Evolutionary conservation across 2,113 vertebrate species (phyloP).

Genomic region (Donacobius atricapilla): DNA sequence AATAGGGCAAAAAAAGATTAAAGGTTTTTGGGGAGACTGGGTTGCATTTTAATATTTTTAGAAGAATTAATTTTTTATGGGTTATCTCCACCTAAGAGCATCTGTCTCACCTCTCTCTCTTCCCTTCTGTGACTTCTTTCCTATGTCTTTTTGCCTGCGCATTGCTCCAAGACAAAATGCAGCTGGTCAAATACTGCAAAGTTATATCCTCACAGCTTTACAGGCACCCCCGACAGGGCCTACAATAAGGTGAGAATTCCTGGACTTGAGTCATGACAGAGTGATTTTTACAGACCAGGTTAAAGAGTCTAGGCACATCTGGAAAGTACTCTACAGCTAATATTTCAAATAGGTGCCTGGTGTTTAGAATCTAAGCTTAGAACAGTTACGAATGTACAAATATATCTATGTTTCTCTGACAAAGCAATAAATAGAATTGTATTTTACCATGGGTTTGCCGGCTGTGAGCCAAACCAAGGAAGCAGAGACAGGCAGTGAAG

Average conservation of each 20-base stretch:
- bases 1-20: neutral
- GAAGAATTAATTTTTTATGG: neutral
- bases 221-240: neutral
- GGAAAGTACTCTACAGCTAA: neutral
- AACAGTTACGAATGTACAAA: neutral
- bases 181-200: neutral
- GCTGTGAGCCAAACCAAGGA: neutral
- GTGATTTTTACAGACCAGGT: neutral
- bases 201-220: neutral
- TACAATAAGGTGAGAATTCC: neutral
- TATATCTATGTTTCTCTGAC: neutral
- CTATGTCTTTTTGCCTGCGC: fast-evolving
- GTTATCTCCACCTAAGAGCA: neutral
- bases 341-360: neutral
- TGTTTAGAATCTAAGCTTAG: neutral
- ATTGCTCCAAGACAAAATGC: neutral
- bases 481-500: neutral
- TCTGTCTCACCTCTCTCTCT: neutral
- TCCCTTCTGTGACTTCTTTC: neutral
- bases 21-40: neutral
- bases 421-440: neutral
- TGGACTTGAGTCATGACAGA: neutral
- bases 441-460: neutral
- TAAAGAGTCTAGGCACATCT: neutral
- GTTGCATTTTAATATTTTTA: neutral